Evolutionary conservation across 2,797 vertebrate genomes (phyloP), one percentile per base, ranked within the genome.

Genomic region (Notolabrus celidotus): DNA sequence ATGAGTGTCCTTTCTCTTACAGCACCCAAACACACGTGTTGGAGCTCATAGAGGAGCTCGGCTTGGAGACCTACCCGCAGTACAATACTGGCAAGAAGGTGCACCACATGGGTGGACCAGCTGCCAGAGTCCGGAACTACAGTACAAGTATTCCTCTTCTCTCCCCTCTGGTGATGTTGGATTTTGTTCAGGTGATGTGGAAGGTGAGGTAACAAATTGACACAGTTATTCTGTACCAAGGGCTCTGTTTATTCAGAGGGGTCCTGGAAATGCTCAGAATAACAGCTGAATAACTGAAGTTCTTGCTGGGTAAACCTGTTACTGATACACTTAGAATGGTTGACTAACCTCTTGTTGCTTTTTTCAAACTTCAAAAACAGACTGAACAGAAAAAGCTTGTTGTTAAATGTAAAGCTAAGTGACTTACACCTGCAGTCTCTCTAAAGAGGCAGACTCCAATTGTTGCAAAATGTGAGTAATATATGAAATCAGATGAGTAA

Each of bases 21-120:
- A 94, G 94, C 50, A 89, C 94, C 4, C 94, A 94, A 79, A 91
- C 60, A 1, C 86, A 94, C 10, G 42, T 94, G 60, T 74, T 94
- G 82, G 88, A 92, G 54, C 93, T 94, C 4, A 92, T 94, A 58
- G 67, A 80, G 55, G 93, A 95, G 55, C 79, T 94, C 34, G 90
- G 82, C 10, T 33, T 94, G 14, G 92, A 94, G 61, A 79, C 91
- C 17, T 93, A 77, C 67, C 81, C 83, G 0, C 94, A 95, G 46
- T 94, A 87, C 84, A 89, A 49, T 2, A 7, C 25, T 22, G 94
- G 93, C 31, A 93, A 80, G 79, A 95, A 94, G 67, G 90, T 95
- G 63, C 70, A 91, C 45, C 93, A 94, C 64, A 56, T 81, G 64
- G 93, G 94, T 0, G 84, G 91, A 1, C 80, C 88, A 0, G n/a